A percentile compares a stretch with the other conserved stretches of the same genome.
phyloP scores from a whole-genome alignment of 2,888 invertebrate genomes.

The Patella ulyssiponensis region DNA sequence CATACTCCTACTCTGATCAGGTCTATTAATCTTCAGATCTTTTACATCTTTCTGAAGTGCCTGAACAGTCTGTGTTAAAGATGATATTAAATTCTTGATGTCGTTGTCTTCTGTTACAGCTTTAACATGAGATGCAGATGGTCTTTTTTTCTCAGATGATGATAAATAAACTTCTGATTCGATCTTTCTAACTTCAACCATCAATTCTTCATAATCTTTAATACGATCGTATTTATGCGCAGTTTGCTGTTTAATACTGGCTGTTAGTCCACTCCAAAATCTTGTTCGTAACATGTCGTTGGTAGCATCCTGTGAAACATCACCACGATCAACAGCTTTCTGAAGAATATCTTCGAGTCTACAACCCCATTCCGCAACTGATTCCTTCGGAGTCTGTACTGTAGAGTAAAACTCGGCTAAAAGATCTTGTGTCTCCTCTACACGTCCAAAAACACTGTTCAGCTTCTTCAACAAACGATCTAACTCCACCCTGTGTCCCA shows the following conservation, averaged over 20 bases:
- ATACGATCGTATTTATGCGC: conserved; percentile 21
- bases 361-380: too few species aligned
- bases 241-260: conserved; percentile 12
- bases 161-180: neutral
- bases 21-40: too few species aligned
- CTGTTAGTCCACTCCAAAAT: conserved; percentile 17
- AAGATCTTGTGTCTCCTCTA: neutral
- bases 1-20: neutral
- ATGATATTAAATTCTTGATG: too few species aligned
- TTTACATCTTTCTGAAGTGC: too few species aligned
- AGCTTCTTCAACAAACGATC: neutral
- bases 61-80: too few species aligned
- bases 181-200: conserved; percentile 3
- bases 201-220: neutral
- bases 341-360: conserved; percentile 9
- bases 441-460: conserved; percentile 13
- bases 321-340: neutral
- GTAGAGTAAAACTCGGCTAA: conserved; percentile 9
- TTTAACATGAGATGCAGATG: too few species aligned
- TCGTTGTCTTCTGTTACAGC: too few species aligned
- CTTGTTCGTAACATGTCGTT: conserved; percentile 16
- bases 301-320: neutral
- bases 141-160: too few species aligned
- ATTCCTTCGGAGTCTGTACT: neutral
- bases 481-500: neutral